phyloP scores from a whole-genome alignment of 2,888 invertebrate species.

The Cacoxenus indagator region DNA sequence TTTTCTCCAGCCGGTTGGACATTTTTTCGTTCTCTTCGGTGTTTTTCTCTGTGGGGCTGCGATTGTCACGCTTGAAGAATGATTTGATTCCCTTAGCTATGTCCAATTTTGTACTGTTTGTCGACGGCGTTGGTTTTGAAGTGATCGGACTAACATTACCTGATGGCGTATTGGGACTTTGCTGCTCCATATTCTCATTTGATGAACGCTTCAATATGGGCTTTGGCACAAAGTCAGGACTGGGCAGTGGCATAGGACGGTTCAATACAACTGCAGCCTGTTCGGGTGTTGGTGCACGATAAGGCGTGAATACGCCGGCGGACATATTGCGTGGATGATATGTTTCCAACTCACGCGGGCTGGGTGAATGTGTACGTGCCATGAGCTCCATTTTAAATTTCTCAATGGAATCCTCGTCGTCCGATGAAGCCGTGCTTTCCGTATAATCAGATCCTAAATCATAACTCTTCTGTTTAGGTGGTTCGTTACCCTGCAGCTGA shows the following conservation, averaged over 20 bases:
- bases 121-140: background rate
- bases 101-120: slow-evolving; percentile 47
- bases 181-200: slow-evolving; percentile 68
- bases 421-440: slow-evolving; percentile 76
- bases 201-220: slow-evolving; percentile 80
- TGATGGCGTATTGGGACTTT: slow-evolving; percentile 31
- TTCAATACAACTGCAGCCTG: slow-evolving; percentile 75
- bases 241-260: slow-evolving; percentile 76
- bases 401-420: slow-evolving; percentile 70
- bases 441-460: slow-evolving; percentile 76
- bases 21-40: slow-evolving; percentile 61
- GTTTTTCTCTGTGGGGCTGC: slow-evolving; percentile 61
- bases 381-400: slow-evolving; percentile 68
- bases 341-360: slow-evolving; percentile 75
- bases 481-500: slow-evolving; percentile 27
- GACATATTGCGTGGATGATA: slow-evolving; percentile 78
- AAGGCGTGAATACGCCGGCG: slow-evolving; percentile 66
- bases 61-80: slow-evolving; percentile 66
- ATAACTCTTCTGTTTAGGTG: slow-evolving; percentile 59
- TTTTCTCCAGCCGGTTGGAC: slow-evolving; percentile 51
- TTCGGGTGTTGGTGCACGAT: slow-evolving; percentile 71
- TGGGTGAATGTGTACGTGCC: slow-evolving; percentile 66
- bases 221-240: slow-evolving; percentile 82
- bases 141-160: background rate
- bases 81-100: slow-evolving; percentile 65